Conservation (phyloP, 2,797 vertebrate genomes). For the Avahi laniger region DNA sequence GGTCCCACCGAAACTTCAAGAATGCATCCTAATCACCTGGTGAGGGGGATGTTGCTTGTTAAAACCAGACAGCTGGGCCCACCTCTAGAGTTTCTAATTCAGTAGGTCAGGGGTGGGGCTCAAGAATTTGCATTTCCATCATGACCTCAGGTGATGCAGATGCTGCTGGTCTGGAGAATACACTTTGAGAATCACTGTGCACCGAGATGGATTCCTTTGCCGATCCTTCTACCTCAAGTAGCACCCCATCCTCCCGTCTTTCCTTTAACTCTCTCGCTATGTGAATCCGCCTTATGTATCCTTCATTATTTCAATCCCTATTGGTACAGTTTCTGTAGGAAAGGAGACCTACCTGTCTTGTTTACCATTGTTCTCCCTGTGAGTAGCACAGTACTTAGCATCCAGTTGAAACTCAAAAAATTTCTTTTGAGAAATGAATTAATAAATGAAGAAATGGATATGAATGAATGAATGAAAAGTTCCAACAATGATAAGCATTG, state of each 20-base stretch:
- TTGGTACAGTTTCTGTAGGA: neutral
- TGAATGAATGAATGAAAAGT: neutral
- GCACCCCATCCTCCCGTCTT: neutral
- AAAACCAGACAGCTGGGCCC: neutral
- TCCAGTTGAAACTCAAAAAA: neutral
- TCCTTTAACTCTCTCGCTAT: neutral
- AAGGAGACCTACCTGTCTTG: neutral
- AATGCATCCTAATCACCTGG: neutral
- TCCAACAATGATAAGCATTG: neutral
- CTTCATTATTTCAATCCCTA: slow-evolving; percentile 1
- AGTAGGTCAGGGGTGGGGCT: neutral
- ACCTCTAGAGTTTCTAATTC: neutral
- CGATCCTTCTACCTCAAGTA: neutral
- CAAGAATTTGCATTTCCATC: neutral
- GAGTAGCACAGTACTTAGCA: neutral
- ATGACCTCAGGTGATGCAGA: neutral
- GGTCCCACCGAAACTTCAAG: neutral
- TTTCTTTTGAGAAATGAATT: neutral
- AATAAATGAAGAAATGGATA: neutral
- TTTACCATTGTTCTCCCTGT: neutral
- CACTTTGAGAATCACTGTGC: neutral
- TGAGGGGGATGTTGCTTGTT: neutral
- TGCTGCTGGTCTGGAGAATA: neutral
- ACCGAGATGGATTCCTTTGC: neutral
- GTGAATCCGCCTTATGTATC: neutral